A percentile compares a stretch with the other conserved stretches of the same genome.
These are phyloP conservation scores for Sycophaga agraensis DNA, from an alignment of 1,140 invertebrate genomes.

Conservation along the genomic window DNA sequence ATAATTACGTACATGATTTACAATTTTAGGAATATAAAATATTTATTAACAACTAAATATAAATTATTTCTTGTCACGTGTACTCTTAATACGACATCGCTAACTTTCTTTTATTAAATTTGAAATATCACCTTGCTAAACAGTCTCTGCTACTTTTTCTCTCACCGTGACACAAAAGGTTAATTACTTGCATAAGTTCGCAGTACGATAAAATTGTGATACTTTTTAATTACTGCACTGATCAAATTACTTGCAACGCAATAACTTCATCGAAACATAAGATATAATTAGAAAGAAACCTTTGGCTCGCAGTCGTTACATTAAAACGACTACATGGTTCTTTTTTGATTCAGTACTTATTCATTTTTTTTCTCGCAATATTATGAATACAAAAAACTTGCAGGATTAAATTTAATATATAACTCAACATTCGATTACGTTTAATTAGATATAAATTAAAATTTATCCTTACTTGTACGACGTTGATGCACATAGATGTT, in stretches of 20 bases:
- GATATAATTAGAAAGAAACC: no score
- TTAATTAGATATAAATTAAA: not conserved
- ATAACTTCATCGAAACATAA: no score
- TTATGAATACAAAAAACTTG: no score
- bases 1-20: no score
- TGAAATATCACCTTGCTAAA: constrained; percentile 5
- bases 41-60: not conserved
- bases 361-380: no score
- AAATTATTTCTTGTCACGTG: not conserved
- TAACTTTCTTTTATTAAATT: constrained; percentile 3
- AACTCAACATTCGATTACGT: no score
- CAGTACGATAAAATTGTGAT: not conserved
- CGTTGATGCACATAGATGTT: constrained; percentile 96
- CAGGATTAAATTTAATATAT: no score
- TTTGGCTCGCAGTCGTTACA: no score
- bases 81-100: not conserved
- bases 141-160: no score
- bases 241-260: not conserved
- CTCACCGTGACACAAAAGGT: not conserved
- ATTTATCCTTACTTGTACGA: constrained; percentile 81
- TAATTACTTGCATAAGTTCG: not conserved
- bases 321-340: no score
- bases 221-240: not conserved
- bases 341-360: no score
- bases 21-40: no score